Base-by-base conservation (phyloP, 2,888 invertebrate genomes). In the Aricia artaxerxes region DNA sequence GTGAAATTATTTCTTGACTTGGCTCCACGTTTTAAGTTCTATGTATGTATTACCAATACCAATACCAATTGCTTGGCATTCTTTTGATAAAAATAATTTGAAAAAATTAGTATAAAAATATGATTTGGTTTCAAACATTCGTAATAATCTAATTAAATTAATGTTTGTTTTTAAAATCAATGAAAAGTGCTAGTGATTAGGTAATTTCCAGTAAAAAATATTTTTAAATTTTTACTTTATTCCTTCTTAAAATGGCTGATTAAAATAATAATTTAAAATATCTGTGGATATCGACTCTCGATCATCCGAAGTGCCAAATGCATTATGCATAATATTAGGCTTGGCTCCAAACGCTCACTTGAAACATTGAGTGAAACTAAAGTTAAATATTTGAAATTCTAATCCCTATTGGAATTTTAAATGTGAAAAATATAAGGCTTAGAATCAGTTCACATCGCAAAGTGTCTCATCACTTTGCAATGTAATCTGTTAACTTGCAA, bases 311-410 rank as follows among this genome's bases (percentile, higher is more conserved):
- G 61, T 69, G 35, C 64, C 64, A 64, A 64, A 35, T 64, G 64
- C 64, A 69, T 24, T 24, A 24, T 24, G 24, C 24, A 24, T 24
- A 24, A 0, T 69, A 64, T 64, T 64, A 64, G 11, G 31, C 64
- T 64, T 31, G 4, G 35, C 35, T 69, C 35, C 64, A 69, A 69
- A 35, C 31, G 31, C 64, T 11, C 4, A 69, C 64, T 61, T 61
- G n/a, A 57, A 24, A 61, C 61, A 61, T 24, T 2, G 2, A 61
- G n/a, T 61, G 24, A 61, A 24, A 24, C 35, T 3, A 24, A 69
- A 69, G 11, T 31, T 31, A 31, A 69, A 35, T 31, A 69, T 61
- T 61, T 61, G 24, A 69, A 69, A 69, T 69, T 69, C 64, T 69
- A 69, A 31, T 69, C 7, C 11, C 4, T 7, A 4, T 31, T 69